Evolutionary conservation across 2,113 vertebrate species (phyloP).

Genomic region (Rhabdomys dilectus): DNA sequence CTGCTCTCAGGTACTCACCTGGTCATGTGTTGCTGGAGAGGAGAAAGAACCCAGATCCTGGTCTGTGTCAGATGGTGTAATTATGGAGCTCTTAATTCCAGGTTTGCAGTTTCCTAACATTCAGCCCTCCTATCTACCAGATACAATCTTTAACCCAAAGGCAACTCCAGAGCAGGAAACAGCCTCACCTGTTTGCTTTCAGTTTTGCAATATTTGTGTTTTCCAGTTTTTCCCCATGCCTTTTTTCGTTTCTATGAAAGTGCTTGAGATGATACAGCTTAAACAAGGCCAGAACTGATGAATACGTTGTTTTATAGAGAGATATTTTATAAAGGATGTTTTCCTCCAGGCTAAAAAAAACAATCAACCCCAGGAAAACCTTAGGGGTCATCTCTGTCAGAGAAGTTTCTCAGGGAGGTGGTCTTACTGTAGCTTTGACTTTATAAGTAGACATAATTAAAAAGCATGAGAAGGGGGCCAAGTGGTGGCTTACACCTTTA

Average conservation of each 20-base stretch:
- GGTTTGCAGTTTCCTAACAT: conserved; percentile 9
- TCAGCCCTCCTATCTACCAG: neutral
- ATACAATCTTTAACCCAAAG: conserved; percentile 42
- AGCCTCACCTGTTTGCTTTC: conserved; percentile 23
- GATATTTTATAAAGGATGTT: conserved; percentile 28
- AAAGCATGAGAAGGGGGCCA: neutral
- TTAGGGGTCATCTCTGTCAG: conserved; percentile 4
- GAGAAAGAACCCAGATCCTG: neutral
- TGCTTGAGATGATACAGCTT: conserved; percentile 8
- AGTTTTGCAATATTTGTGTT: conserved; percentile 13
- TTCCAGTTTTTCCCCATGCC: conserved; percentile 20
- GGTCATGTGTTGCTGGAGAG: neutral
- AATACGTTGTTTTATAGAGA: conserved; percentile 57
- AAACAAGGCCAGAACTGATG: conserved; percentile 42
- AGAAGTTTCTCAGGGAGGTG: conserved; percentile 36
- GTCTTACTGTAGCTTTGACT: conserved; percentile 66
- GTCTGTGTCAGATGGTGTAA: neutral
- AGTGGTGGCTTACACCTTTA: neutral
- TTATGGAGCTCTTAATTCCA: neutral
- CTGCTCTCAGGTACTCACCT: neutral
- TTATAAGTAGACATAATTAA: conserved; percentile 19
- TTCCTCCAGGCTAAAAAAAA: conserved; percentile 34
- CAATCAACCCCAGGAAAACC: neutral
- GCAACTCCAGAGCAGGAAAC: conserved; percentile 14
- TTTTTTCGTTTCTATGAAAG: conserved; percentile 61